phyloP scores from a whole-genome alignment of 2,888 invertebrate genomes.

The Troilus luridus region DNA sequence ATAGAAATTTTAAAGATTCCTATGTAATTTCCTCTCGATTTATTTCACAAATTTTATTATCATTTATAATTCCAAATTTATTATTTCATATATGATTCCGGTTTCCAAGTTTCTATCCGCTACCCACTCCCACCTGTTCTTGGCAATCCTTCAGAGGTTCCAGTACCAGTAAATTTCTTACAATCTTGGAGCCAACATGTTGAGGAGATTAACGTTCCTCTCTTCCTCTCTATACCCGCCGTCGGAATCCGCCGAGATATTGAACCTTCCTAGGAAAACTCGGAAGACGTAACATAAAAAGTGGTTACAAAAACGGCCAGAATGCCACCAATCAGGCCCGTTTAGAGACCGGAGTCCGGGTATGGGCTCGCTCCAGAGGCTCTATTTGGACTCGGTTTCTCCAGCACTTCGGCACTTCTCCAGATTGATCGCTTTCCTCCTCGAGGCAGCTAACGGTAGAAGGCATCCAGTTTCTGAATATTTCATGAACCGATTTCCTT shows the following conservation, averaged over 20 bases:
- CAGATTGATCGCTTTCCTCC: constrained; percentile 25
- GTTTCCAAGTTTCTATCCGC: background rate
- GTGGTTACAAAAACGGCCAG: constrained; percentile 5
- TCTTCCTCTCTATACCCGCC: background rate
- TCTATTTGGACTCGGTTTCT: constrained; percentile 38
- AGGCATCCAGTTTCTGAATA: constrained; percentile 30
- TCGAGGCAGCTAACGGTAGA: background rate
- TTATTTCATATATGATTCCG: no score
- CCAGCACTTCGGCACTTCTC: constrained; percentile 26
- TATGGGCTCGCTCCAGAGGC: background rate
- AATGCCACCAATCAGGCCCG: constrained; percentile 44
- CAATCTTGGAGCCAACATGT: background rate
- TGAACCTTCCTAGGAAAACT: constrained; percentile 33
- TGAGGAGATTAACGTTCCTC: constrained; percentile 12
- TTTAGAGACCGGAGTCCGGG: background rate
- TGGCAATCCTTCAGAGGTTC: background rate
- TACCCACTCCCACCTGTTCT: background rate
- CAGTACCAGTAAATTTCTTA: constrained; percentile 24
- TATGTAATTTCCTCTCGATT: no score
- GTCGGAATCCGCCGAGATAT: background rate
- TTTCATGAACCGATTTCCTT: constrained; percentile 40
- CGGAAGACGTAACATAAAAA: constrained; percentile 34
- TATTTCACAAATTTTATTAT: no score
- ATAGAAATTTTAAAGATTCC: no score
- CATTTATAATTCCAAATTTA: no score